phyloP scores from a whole-genome alignment of 2,113 vertebrate genomes.

The Cinclus cinclus region DNA sequence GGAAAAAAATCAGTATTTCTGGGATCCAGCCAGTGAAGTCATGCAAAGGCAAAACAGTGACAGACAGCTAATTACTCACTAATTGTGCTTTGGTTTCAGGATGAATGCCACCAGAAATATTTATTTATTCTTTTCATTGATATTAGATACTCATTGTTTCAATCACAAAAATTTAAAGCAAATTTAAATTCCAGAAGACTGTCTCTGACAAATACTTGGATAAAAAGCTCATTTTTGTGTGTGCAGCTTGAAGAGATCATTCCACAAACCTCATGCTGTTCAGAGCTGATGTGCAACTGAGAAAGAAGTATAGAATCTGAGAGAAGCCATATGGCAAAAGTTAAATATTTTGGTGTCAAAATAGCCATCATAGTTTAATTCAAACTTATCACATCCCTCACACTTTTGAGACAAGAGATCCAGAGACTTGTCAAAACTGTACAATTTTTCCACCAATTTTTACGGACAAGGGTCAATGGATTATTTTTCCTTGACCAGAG shows the following conservation, averaged over 20 bases:
- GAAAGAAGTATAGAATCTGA: not conserved
- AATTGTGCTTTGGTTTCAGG: not conserved
- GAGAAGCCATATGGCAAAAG: not conserved
- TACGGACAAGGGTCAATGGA: not conserved
- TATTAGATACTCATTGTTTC: not conserved
- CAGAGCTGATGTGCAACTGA: not conserved
- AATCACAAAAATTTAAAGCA: not conserved
- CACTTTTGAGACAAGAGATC: not conserved
- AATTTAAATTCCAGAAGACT: not conserved
- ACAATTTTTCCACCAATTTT: not conserved
- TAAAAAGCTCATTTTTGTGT: not conserved
- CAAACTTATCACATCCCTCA: not conserved
- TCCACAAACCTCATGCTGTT: not conserved
- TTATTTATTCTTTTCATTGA: not conserved
- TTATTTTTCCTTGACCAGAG: not conserved
- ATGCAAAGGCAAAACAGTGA: not conserved
- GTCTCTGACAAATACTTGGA: not conserved
- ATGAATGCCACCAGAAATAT: not conserved
- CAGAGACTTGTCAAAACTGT: not conserved
- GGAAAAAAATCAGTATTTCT: not conserved
- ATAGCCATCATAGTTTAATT: not conserved
- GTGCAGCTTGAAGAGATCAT: not conserved
- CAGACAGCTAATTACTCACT: not conserved
- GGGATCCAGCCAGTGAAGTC: not conserved
- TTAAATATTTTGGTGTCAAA: not conserved